These are phyloP conservation scores for Melanerpes formicivorus DNA, from an alignment of 2,113 vertebrate species.

Conservation along the genomic window DNA sequence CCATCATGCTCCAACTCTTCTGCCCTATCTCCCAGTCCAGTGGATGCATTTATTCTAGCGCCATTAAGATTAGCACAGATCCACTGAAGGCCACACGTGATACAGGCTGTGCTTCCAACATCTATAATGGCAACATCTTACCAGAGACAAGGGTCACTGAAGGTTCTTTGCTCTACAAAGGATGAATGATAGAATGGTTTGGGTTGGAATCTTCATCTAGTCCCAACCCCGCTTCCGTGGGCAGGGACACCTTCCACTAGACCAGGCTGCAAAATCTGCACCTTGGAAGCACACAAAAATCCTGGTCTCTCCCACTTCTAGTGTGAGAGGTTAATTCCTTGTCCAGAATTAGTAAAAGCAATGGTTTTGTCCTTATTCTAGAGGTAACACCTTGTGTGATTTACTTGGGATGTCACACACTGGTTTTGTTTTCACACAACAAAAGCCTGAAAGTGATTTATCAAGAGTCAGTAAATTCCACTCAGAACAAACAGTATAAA, in stretches of 20 bases:
- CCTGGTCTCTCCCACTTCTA: not conserved
- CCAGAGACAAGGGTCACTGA: not conserved
- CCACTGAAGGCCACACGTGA: not conserved
- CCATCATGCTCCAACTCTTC: not conserved
- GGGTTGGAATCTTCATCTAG: no score
- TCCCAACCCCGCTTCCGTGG: no score
- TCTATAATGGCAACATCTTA: not conserved
- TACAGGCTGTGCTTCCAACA: not conserved
- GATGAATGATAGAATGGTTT: not conserved
- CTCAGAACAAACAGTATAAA: not conserved
- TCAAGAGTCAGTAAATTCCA: not conserved
- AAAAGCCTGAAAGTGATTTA: not conserved
- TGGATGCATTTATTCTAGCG: fast-evolving
- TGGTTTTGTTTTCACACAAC: not conserved
- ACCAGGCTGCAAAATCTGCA: not conserved
- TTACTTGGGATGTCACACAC: not conserved
- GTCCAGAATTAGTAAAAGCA: not conserved
- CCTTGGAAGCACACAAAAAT: not conserved
- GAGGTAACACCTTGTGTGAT: not conserved
- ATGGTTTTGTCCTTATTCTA: not conserved
- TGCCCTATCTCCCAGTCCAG: not conserved
- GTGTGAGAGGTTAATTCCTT: not conserved
- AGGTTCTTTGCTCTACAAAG: not conserved
- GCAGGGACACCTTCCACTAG: not conserved
- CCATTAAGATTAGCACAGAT: not conserved